Base-by-base conservation (phyloP, 2,797 vertebrate species). In the Melanotaenia maccullochi region DNA sequence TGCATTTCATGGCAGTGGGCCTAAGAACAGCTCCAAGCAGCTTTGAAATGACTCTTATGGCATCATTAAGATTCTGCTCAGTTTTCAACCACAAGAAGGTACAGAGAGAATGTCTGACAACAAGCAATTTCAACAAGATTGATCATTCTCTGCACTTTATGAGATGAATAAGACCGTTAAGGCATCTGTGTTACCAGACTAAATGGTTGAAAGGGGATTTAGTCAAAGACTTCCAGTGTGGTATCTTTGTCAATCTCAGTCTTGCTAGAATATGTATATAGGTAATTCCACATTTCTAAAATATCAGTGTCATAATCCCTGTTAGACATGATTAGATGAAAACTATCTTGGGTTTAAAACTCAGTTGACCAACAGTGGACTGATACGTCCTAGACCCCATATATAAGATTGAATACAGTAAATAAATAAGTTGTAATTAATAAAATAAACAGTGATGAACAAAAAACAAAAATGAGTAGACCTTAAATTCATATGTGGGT, bases 1-100 rank as follows among this genome's bases (percentile, higher is more conserved):
- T 33, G 49, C 55, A 70, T 66, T 22, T 47, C 32, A 60, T 79
- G 68, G 73, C 49, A 0, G 40, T 1, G 1, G 38, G 64, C 72
- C 78, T 51, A 72, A 75, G 51, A 60, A 60, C 60, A 75, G 65
- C 56, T 76, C 42, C 78, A 64, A 63, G 76, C 68, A 58, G 28
- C 72, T 76, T 52, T 71, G n/a, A 73, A 70, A 65, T 54, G 16
- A 68, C 60, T 70, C 22, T 47, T 22, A 55, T 18, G 57, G 32
- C 65, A 38, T 71, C 13, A 74, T 85, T 85, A 76, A 60, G 59
- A 87, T 79, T 83, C 73, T 40, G 59, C 75, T 87, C 80, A 76
- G 59, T 73, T 76, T 75, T 75, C 61, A 60, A 60, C 54, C 30
- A 9, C 30, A 49, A 72, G n/a, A 77, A 73, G 58, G 38, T 80